These are phyloP conservation scores for Heliconius sara DNA, from an alignment of 2,888 invertebrate genomes.

Conservation along the genomic window DNA sequence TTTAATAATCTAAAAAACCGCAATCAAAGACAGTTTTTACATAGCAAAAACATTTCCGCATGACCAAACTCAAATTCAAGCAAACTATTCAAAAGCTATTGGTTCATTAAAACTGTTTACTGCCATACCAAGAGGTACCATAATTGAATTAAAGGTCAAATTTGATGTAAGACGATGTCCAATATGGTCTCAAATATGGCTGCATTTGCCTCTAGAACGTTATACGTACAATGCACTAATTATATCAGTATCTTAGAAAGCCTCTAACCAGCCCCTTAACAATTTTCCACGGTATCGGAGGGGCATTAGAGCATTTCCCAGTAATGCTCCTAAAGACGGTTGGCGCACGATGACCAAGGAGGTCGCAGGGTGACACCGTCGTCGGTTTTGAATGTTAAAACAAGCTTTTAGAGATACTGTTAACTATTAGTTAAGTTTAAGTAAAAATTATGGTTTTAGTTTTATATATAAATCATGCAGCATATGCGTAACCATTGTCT, in stretches of 20 bases:
- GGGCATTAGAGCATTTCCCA: constrained; percentile 82
- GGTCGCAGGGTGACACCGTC: constrained; percentile 55
- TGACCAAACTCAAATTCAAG: constrained; percentile 68
- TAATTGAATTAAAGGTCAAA: constrained; percentile 49
- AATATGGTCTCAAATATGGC: constrained; percentile 51
- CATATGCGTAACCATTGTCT: not conserved
- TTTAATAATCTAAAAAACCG: constrained; percentile 66
- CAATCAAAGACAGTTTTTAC: constrained; percentile 58
- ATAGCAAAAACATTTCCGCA: constrained; percentile 73
- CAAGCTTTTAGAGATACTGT: not conserved
- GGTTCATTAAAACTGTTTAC: not conserved
- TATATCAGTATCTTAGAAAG: constrained; percentile 83
- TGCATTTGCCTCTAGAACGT: constrained; percentile 62
- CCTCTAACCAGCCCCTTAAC: constrained; percentile 83
- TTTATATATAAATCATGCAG: not conserved
- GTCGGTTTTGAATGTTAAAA: not conserved
- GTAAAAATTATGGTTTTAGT: not conserved
- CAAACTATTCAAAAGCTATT: constrained; percentile 61
- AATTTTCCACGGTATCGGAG: constrained; percentile 80
- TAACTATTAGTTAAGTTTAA: not conserved
- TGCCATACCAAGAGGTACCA: constrained; percentile 40
- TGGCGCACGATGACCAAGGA: constrained; percentile 75
- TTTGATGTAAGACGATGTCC: constrained; percentile 48
- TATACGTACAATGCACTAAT: constrained; percentile 80
- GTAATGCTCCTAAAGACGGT: constrained; percentile 82